Base-by-base conservation (phyloP, 2,113 vertebrate genomes). In the Cepphus grylle region DNA sequence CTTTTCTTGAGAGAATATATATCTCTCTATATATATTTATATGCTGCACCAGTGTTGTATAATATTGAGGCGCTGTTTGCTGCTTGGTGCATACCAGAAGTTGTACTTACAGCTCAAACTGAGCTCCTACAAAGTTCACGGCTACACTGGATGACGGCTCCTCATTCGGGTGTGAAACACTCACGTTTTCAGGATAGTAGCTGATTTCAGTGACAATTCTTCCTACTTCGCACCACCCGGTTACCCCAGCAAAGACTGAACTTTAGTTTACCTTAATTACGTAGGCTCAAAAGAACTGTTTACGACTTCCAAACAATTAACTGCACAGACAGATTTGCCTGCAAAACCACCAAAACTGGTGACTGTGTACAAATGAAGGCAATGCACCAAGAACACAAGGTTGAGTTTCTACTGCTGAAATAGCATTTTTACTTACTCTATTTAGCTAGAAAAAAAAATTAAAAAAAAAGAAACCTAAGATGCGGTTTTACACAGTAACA, bases 51-150 rank as follows among this genome's bases (percentile, higher is more conserved):
- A 73, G 50, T 62, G 40, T 13, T 94, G 81, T 29, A 11, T 16
- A n/a, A 81, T 3, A 7, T 16, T 43, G 55, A 72, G 72, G 45
- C 45, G 43, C 73, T 53, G 22, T 59, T 71, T 74, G 56, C 55
- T 67, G 42, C 71, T 94, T 72, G 73, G 38, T 89, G 69, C 86
- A 65, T 22, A 85, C 50, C 91, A 78, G 40, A 74, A 65, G 56
- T 92, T 50, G 13, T 91, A 76, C 67, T 85, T 90, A 62, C 82
- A 86, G 95, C 91, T 94, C 92, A 89, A 88, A 96, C 72, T 77
- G 92, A 87, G 91, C 94, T 88, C 56, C 81, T 67, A 15, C 88
- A 18, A 69, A 69, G 71, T 61, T 83, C 71, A 12, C 15, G 40
- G 80, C 61, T 76, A 18, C 23, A 14, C 45, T 59, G 86, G 59